Evolutionary conservation across 2,113 vertebrate species (phyloP).

Genomic region (Phyllostomus discolor): DNA sequence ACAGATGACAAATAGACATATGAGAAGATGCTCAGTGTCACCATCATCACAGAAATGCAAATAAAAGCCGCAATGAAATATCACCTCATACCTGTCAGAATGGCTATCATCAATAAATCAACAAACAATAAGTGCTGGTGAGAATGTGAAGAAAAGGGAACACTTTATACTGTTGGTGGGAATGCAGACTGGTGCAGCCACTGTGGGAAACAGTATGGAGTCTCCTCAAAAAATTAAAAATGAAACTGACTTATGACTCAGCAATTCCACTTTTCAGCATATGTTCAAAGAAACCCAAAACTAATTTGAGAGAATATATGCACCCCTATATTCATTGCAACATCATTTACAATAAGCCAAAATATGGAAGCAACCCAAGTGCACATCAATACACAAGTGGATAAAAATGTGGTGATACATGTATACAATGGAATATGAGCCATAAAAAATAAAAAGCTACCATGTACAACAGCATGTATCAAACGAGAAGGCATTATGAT

Average conservation of each 20-base stretch:
- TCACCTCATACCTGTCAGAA: background rate
- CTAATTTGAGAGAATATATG: too few species aligned
- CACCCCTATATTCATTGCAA: too few species aligned
- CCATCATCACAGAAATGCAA: background rate
- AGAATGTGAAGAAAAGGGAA: background rate
- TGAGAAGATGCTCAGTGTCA: background rate
- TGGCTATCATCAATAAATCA: background rate
- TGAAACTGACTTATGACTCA: background rate
- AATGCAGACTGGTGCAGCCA: background rate
- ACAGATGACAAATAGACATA: background rate
- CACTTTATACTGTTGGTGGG: background rate
- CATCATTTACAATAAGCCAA: background rate
- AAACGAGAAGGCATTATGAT: background rate
- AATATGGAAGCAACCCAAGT: background rate
- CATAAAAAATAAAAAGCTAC: background rate
- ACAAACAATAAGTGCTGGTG: background rate
- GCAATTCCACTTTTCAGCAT: too few species aligned
- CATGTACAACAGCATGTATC: background rate
- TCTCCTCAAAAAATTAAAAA: background rate
- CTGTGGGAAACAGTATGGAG: background rate
- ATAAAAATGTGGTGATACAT: background rate
- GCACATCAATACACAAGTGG: background rate
- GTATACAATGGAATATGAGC: background rate
- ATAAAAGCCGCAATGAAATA: background rate
- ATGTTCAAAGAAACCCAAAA: too few species aligned